Evolutionary conservation across 2,888 invertebrate species (phyloP).

Genomic region (Lomographa bimaculata): DNA sequence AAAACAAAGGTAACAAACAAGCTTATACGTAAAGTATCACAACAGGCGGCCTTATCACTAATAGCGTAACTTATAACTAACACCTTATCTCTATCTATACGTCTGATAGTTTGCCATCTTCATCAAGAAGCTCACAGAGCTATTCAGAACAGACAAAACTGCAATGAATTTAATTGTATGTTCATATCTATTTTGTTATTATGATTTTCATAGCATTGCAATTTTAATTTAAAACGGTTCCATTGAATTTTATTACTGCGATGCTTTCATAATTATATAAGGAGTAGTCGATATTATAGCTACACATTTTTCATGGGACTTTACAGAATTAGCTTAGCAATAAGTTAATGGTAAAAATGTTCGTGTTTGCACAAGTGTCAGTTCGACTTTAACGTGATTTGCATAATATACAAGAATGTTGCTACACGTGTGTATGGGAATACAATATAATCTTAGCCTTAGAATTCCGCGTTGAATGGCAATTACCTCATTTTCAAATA

Average conservation of each 20-base stretch:
- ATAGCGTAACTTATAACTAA: too few relatives aligned
- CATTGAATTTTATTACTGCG: constrained; percentile 1
- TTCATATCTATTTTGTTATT: too few relatives aligned
- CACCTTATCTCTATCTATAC: too few relatives aligned
- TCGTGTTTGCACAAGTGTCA: constrained; percentile 28
- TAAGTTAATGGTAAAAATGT: constrained; percentile 26
- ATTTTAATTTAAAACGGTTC: too few relatives aligned
- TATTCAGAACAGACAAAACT: too few relatives aligned
- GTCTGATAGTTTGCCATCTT: too few relatives aligned
- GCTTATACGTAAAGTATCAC: too few relatives aligned
- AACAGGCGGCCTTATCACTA: too few relatives aligned
- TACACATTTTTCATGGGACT: constrained; percentile 4
- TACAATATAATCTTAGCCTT: constrained; percentile 8
- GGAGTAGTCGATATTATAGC: constrained; percentile 1
- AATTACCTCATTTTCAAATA: constrained; percentile 2
- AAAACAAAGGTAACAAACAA: too few relatives aligned
- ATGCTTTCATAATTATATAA: constrained; percentile 4
- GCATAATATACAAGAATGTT: constrained; percentile 27
- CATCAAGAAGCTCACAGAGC: too few relatives aligned
- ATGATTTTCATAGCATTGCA: too few relatives aligned
- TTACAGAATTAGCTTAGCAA: constrained; percentile 24
- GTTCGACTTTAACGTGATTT: constrained; percentile 22
- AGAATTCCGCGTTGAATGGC: constrained; percentile 3
- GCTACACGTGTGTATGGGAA: constrained; percentile 7
- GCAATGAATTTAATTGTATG: too few relatives aligned